Percentiles rank a stretch among this genome's conserved stretches.
Evolutionary conservation across 2,797 vertebrate genomes (phyloP).

Genomic region (Silurus aristotelis): DNA sequence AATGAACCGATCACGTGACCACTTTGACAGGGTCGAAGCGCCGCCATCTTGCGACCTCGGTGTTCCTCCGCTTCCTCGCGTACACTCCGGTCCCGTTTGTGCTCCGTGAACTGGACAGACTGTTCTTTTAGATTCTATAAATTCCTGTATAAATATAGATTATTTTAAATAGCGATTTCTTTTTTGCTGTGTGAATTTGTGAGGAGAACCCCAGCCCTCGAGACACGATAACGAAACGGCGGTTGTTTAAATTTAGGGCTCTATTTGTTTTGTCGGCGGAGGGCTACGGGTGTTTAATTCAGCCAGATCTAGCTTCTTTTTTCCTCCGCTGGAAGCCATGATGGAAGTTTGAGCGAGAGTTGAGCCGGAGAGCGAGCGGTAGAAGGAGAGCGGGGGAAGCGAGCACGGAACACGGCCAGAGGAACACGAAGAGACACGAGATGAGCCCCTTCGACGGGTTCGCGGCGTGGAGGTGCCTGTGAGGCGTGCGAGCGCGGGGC

Average conservation of each 20-base stretch:
- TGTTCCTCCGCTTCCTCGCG: slow-evolving; percentile 74
- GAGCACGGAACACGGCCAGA: slow-evolving; percentile 15
- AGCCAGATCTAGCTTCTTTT: slow-evolving; percentile 81
- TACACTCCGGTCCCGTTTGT: background rate
- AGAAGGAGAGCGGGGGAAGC: slow-evolving; percentile 33
- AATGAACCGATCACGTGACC: slow-evolving; percentile 80
- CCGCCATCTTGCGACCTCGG: slow-evolving; percentile 54
- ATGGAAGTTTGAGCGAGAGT: slow-evolving; percentile 84
- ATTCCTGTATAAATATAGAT: no score
- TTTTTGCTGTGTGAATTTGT: no score
- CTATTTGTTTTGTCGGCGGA: slow-evolving; percentile 67
- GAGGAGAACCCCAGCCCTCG: no score
- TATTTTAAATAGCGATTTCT: no score
- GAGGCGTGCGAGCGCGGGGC: slow-evolving; percentile 53
- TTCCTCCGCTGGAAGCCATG: slow-evolving; percentile 93
- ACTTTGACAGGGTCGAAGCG: slow-evolving; percentile 77
- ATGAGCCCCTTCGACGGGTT: slow-evolving; percentile 81
- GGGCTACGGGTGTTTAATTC: slow-evolving; percentile 71
- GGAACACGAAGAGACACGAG: slow-evolving; percentile 66
- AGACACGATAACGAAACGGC: no score
- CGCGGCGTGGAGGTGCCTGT: slow-evolving; percentile 64
- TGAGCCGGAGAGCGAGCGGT: slow-evolving; percentile 68
- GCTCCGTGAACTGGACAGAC: no score
- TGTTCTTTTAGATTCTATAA: background rate
- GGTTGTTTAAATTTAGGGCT: slow-evolving; percentile 40